Evolutionary conservation across 2,888 invertebrate genomes (phyloP), one percentile per base, ranked within the genome.

Genomic region (Taphrorychus bicolor): DNA sequence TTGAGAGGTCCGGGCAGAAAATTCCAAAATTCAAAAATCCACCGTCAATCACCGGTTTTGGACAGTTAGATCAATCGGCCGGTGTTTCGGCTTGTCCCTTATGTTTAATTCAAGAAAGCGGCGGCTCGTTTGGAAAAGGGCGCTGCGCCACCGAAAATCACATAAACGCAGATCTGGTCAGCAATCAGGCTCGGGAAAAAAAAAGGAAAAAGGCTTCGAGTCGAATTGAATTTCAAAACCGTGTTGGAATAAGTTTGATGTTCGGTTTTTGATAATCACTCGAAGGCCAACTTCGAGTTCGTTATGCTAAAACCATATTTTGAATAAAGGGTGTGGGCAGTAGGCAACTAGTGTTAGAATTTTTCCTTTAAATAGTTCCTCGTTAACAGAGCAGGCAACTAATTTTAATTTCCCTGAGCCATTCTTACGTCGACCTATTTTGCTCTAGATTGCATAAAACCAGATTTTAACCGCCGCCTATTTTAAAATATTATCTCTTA

Each of bases 11-110:
- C 21, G n/a, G n/a, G 18, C 40, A 42, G 57, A 58, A 59, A 59
- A 64, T 58, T 64, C 64, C 52, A 45, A 64, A 64, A 64, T 64
- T 64, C 45, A 59, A 64, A 64, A 64, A 64, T 64, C 53, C 23
- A 7, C 42, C 58, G 64, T 64, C 64, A 64, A 64, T 64, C 64
- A 64, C 52, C 58, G 19, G 17, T 48, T 41, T 57, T 18, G 49
- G 57, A 63, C 63, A 63, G 63, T 51, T 45, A 45, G 59, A 59
- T 64, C 64, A 64, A 64, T 64, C 64, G 59, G 7, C 57, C 64
- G 59, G 64, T 64, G 64, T 64, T 64, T 59, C 59, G 64, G 59
- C 58, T 42, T 64, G 64, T 64, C 64, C 24, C 48, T 64, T 51
- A 64, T 64, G 64, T 64, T 64, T 64, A 59, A 64, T 64, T 64